These are phyloP conservation scores for Pseudolycoriella hygida DNA, from an alignment of 2,888 invertebrate genomes.

Conservation along the genomic window DNA sequence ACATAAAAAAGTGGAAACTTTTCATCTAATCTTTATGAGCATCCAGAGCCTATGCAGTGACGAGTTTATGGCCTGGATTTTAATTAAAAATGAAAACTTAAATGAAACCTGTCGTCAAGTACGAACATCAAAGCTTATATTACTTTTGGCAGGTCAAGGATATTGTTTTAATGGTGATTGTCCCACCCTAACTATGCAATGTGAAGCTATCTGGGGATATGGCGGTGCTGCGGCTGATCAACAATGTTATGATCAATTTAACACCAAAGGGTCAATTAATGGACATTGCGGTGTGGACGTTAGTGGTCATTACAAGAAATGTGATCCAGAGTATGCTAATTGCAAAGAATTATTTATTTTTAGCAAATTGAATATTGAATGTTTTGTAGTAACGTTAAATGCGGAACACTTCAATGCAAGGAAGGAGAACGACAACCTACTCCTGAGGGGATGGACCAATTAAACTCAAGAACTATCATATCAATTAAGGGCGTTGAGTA, in stretches of 20 bases:
- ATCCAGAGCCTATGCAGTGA: no score
- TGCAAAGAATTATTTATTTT: no score
- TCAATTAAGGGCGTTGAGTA: conserved; percentile 76
- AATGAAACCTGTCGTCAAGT: no score
- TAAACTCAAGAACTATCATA: conserved; percentile 75
- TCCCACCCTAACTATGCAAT: conserved; percentile 74
- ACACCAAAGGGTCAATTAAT: conserved; percentile 84
- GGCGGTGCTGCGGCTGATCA: conserved; percentile 66
- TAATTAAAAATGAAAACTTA: no score
- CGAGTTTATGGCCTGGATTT: no score
- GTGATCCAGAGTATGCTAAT: conserved; percentile 72
- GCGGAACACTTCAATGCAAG: conserved; percentile 91
- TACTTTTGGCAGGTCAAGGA: conserved; percentile 27
- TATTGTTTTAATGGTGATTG: conserved; percentile 88
- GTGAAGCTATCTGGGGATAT: conserved; percentile 85
- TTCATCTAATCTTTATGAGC: no score
- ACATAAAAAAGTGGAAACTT: no score
- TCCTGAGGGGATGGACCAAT: conserved; percentile 59
- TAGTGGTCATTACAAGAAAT: conserved; percentile 64
- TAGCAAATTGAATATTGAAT: no score
- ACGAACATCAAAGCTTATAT: no score
- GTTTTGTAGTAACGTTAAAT: conserved; percentile 59
- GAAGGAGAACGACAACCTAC: conserved; percentile 69
- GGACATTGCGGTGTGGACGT: conserved; percentile 85
- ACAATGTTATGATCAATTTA: conserved; percentile 88